Conservation (phyloP, 2,797 vertebrate species). For the Neoniphon sammara region DNA sequence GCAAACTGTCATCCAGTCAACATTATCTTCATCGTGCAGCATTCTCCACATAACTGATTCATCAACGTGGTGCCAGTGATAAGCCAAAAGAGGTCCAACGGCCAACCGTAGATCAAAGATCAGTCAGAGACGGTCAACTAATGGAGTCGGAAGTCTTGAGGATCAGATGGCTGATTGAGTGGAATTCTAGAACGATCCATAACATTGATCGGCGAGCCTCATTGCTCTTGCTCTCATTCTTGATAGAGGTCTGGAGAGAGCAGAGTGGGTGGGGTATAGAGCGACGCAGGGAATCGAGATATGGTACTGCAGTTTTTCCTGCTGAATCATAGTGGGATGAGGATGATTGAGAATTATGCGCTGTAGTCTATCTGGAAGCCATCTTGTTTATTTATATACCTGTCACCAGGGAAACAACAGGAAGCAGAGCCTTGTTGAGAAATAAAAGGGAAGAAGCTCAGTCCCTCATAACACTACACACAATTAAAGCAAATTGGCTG, state of each 20-base stretch:
- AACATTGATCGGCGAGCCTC: constrained; percentile 36
- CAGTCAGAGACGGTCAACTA: not conserved
- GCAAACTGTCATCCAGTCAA: constrained; percentile 36
- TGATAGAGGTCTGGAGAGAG: not conserved
- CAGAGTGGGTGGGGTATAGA: constrained; percentile 1
- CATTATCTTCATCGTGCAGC: constrained; percentile 22
- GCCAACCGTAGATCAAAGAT: constrained; percentile 26
- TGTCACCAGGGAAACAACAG: constrained; percentile 23
- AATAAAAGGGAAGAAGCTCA: not conserved
- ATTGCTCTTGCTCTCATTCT: not conserved
- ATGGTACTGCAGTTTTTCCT: constrained; percentile 41
- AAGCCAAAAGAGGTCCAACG: constrained; percentile 1
- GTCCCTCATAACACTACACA: not conserved
- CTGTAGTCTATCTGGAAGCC: constrained; percentile 7
- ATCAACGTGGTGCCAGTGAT: constrained; percentile 3
- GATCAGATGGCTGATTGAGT: not conserved
- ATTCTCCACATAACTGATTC: constrained; percentile 41
- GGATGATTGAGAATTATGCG: constrained; percentile 23
- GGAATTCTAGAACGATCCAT: constrained; percentile 52
- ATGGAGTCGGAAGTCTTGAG: not conserved
- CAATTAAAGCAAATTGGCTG: not conserved
- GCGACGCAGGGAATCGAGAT: constrained; percentile 16
- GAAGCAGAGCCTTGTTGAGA: constrained; percentile 1
- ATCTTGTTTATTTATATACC: constrained; percentile 44
- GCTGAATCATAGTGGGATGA: constrained; percentile 68